phyloP scores from a whole-genome alignment of 2,888 invertebrate genomes.

The Andrena praecox region DNA sequence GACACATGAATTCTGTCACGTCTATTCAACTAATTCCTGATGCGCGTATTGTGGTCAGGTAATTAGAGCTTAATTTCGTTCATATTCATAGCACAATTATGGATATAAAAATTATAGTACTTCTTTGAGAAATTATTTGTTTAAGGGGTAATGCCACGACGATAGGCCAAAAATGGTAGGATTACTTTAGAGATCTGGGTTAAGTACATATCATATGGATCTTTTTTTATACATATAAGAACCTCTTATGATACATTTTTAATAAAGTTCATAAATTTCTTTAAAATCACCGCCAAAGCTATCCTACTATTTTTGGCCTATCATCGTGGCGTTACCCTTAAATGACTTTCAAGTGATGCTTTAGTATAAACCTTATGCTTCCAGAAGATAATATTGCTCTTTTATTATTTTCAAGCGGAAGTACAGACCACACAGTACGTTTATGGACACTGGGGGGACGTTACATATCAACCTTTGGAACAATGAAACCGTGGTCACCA shows the following conservation, averaged over 20 bases:
- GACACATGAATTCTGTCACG: conserved; percentile 90
- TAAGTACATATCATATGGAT: no score
- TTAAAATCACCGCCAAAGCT: no score
- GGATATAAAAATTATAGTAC: conserved; percentile 24
- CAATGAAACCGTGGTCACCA: conserved; percentile 88
- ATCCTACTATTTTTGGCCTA: no score
- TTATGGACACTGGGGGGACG: conserved; percentile 91
- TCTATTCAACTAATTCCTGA: conserved; percentile 89
- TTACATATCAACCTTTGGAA: conserved; percentile 91
- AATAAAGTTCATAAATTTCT: no score
- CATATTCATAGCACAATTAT: background rate
- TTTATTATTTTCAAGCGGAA: conserved; percentile 85
- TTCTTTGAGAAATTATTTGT: conserved; percentile 7
- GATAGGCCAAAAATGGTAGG: no score
- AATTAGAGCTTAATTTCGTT: conserved; percentile 43
- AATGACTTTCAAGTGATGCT: background rate
- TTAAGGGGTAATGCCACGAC: background rate
- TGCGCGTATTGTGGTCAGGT: conserved; percentile 90
- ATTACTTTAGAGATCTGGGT: no score
- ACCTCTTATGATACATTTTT: no score
- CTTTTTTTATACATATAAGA: no score
- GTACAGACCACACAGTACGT: conserved; percentile 90
- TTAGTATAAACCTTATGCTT: background rate
- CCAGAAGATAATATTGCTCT: background rate
- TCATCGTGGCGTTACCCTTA: background rate